Conservation (phyloP, 2,113 vertebrate genomes). For the Archilochus colubris region DNA sequence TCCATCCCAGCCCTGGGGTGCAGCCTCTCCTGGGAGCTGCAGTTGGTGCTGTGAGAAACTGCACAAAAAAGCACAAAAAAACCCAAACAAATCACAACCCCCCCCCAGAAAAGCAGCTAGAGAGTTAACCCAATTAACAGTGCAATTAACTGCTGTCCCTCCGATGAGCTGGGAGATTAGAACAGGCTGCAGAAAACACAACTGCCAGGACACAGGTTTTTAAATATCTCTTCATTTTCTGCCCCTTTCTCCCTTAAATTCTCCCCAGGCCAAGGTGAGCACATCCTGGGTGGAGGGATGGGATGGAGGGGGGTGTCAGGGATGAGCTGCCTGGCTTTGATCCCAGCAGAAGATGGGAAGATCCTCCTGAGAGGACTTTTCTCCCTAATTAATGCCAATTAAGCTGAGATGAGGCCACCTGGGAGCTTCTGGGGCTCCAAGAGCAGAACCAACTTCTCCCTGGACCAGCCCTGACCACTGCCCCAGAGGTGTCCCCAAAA, state of each 20-base stretch:
- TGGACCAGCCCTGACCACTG: neutral
- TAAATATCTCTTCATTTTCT: neutral
- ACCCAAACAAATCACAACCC: too few relatives aligned
- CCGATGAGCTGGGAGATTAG: too few relatives aligned
- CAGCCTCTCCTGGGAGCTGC: too few relatives aligned
- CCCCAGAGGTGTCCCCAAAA: neutral
- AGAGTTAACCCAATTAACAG: too few relatives aligned
- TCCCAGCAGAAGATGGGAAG: neutral
- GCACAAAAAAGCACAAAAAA: too few relatives aligned
- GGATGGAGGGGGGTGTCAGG: neutral
- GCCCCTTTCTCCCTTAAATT: neutral
- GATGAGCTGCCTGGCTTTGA: neutral
- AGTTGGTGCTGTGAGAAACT: too few relatives aligned
- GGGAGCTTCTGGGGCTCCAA: neutral
- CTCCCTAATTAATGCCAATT: too few relatives aligned
- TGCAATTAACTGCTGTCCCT: neutral
- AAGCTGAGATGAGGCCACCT: neutral
- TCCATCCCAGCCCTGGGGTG: too few relatives aligned
- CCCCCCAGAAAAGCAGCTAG: too few relatives aligned
- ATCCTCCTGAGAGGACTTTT: too few relatives aligned
- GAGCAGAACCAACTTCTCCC: neutral
- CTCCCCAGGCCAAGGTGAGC: neutral
- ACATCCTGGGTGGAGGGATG: neutral
- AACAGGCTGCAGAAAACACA: neutral
- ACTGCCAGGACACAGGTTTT: neutral